Evolutionary conservation across 2,797 vertebrate species (phyloP), one percentile per base, ranked within the genome.

Genomic region (Chelidonichthys spinosus): DNA sequence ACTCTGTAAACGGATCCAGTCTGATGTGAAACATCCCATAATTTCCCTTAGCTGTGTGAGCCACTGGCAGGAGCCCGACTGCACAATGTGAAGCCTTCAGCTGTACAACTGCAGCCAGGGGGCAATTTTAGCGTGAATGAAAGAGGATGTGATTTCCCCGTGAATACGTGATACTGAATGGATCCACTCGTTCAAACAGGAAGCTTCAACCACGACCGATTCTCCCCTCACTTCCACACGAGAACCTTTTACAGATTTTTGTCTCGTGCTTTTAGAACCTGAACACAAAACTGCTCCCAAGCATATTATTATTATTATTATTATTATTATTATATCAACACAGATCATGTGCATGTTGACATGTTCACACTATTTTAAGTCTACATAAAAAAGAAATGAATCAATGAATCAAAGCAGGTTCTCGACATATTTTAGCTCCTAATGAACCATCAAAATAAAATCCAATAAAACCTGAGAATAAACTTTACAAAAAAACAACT

Each of bases 11-110:
- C 52, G 25, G 36, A 15, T 53, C 17, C 44, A 14, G n/a, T 39
- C 59, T 52, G 37, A 11, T 35, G n/a, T n/a, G 49, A 64, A 54
- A 64, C 43, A 32, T 43, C 9, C 17, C 11, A 17, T 76, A 52
- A 82, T 67, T 74, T 67, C 72, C 73, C 75, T 50, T 8, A 43
- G 54, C 73, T 58, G 9, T 10, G 33, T 60, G 66, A 47, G 81
- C 84, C 66, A 70, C 35, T 50, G 72, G 78, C 85, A 67, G 59
- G 32, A 64, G 37, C 59, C 47, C 60, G 10, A 14, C 74, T 64
- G 33, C 67, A 61, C 76, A 59, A 64, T 72, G 33, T 53, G 42
- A 69, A 81, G 82, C 85, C 81, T 65, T 67, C 55, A 86, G 78
- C 75, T 7, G 8, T 67, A 67, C 70, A 60, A 37, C 67, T 47